These are phyloP conservation scores for Macaca fascicularis DNA, from an alignment of 2,113 vertebrate genomes.

Conservation along the genomic window DNA sequence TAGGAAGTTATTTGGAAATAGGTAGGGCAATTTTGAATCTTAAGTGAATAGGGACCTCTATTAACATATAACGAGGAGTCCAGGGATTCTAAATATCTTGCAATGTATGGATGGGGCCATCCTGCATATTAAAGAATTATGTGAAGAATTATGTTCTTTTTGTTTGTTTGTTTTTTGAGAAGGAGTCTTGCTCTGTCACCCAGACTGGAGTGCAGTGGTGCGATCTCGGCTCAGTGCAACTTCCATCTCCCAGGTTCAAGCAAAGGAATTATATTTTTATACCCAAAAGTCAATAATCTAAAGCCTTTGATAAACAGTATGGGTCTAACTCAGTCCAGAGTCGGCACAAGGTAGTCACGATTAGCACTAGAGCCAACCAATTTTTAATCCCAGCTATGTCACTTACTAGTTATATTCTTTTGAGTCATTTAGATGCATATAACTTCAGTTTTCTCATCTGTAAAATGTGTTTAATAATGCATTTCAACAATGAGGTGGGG, in stretches of 20 bases:
- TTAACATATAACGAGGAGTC: neutral
- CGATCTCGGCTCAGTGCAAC: too few relatives aligned
- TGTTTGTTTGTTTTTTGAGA: too few relatives aligned
- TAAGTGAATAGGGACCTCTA: neutral
- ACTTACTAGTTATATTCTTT: neutral
- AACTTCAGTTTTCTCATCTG: neutral
- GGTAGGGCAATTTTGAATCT: neutral
- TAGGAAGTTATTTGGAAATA: neutral
- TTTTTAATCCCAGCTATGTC: neutral
- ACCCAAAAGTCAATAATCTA: neutral
- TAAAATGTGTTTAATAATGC: neutral
- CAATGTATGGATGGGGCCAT: neutral
- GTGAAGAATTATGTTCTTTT: too few relatives aligned
- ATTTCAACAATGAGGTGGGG: neutral
- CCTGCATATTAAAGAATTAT: neutral
- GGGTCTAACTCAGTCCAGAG: neutral
- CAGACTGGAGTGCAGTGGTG: too few relatives aligned
- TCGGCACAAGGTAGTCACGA: neutral
- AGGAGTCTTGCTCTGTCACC: too few relatives aligned
- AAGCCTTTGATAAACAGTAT: neutral
- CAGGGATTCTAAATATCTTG: neutral
- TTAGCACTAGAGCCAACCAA: neutral
- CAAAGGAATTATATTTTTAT: neutral
- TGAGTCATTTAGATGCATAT: neutral
- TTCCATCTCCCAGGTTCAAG: too few relatives aligned